Evolutionary conservation across 2,113 vertebrate species (phyloP), one percentile per base, ranked within the genome.

Genomic region (Mobula hypostoma): DNA sequence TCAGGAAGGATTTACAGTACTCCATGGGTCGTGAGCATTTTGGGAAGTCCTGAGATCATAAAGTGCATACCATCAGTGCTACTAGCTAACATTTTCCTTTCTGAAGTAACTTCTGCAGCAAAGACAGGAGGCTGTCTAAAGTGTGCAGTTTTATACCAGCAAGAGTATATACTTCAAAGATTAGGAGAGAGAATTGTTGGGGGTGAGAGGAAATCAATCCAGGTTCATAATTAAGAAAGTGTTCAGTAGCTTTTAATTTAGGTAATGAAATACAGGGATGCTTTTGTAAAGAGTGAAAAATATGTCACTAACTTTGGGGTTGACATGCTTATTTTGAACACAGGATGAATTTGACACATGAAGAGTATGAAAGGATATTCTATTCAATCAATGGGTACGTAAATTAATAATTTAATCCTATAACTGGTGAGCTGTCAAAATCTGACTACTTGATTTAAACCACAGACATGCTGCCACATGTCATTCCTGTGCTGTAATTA

Each of bases 311-410:
- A 61, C 19, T 12, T 56, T 74, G 11, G 40, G 24, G 11, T 77
- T 72, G 19, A 48, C 32, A 83, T 15, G 7, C 6, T 94, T 83
- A 1, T 80, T 94, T 66, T 17, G 14, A 48, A 72, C 32, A 48
- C 95, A 98, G 97, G 94, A 72, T 98, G 94, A 97, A 96, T 94
- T 95, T 95, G 21, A 95, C 95, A 12, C 76, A 88, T 15, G 83
- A 94, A n/a, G 96, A 97, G 92, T 97, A 98, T 96, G 95, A 97
- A 94, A 95, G 95, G 1, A 96, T 97, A 82, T 98, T 98, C 95
- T 95, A 66, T 32, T 96, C 96, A 58, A 97, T 97, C 94, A 97
- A 98, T 87, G 97, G 97, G 97, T 98, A 95, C 94, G 96, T 90
- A 94, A 36, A 11, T 61, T 24, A 32, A 90, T 12, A 94, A 61